phyloP scores from a whole-genome alignment of 2,888 invertebrate species.

The Ctenicera cuprea region DNA sequence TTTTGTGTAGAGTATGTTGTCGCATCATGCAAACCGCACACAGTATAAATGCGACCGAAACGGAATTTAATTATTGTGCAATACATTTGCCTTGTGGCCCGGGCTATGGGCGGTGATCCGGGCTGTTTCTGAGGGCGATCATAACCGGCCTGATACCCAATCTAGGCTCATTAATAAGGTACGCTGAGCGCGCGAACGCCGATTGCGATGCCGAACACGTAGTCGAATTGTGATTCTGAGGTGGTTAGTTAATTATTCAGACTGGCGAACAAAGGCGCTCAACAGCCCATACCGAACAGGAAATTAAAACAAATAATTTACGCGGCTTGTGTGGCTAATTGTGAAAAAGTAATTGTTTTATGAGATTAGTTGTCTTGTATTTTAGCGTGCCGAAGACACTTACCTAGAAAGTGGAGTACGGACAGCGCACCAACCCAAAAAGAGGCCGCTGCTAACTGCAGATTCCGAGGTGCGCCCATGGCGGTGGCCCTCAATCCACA shows the following conservation, averaged over 20 bases:
- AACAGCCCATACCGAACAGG: slow-evolving; percentile 63
- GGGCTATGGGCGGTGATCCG: slow-evolving; percentile 57
- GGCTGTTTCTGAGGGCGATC: slow-evolving; percentile 58
- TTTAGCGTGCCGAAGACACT: slow-evolving; percentile 49
- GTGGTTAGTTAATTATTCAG: slow-evolving; percentile 72
- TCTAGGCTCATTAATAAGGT: slow-evolving; percentile 66
- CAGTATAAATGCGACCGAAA: slow-evolving; percentile 70
- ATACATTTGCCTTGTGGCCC: slow-evolving; percentile 68
- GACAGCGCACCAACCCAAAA: slow-evolving; percentile 48
- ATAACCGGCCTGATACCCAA: slow-evolving; percentile 65
- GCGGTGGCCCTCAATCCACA: slow-evolving; percentile 70
- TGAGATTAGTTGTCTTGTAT: slow-evolving; percentile 50
- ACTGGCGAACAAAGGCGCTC: slow-evolving; percentile 66
- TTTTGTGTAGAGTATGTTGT: slow-evolving; percentile 55
- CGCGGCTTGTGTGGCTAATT: slow-evolving; percentile 63
- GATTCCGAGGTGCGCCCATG: slow-evolving; percentile 64
- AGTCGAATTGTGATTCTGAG: slow-evolving; percentile 71
- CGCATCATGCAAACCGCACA: slow-evolving; percentile 68
- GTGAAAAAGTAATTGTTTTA: slow-evolving; percentile 57
- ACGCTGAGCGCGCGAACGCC: slow-evolving; percentile 60
- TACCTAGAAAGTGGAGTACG: slow-evolving; percentile 59
- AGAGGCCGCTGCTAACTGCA: slow-evolving; percentile 43
- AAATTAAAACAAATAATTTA: slow-evolving; percentile 70
- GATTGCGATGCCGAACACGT: slow-evolving; percentile 70
- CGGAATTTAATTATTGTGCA: slow-evolving; percentile 72